phyloP scores from a whole-genome alignment of 2,113 vertebrate genomes.

The Podarcis cretensis region DNA sequence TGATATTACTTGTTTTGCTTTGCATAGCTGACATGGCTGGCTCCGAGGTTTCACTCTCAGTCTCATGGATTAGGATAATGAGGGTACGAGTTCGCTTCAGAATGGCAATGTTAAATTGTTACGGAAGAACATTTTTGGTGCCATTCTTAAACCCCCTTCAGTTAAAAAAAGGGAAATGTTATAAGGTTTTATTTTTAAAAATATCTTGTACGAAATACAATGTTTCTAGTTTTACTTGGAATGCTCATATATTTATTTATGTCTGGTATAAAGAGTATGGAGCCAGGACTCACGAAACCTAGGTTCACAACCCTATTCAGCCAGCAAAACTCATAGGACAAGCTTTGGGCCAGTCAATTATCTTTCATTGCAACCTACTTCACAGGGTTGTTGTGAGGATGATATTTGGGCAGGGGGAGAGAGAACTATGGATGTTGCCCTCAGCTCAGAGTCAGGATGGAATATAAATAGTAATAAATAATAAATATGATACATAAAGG shows the following conservation, averaged over 20 bases:
- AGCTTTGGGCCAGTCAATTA: not conserved
- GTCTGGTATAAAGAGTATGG: not conserved
- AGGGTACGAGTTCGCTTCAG: conserved; percentile 8
- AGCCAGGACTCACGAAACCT: not conserved
- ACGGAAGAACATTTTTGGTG: not conserved
- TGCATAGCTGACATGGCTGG: conserved; percentile 56
- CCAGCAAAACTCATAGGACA: no score
- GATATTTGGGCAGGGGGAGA: not conserved
- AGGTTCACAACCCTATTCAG: not conserved
- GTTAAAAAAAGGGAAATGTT: not conserved
- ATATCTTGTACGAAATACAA: not conserved
- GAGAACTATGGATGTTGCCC: not conserved
- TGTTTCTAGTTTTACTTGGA: not conserved
- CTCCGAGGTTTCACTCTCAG: conserved; percentile 38
- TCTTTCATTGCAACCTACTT: not conserved
- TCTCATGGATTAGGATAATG: not conserved
- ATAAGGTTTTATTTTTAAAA: not conserved
- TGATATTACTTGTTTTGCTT: conserved; percentile 48
- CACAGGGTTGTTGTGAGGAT: not conserved
- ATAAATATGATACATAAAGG: not conserved
- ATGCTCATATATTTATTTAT: not conserved
- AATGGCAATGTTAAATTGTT: not conserved
- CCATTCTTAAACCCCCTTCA: not conserved
- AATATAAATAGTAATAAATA: not conserved
- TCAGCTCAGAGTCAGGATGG: not conserved